Evolutionary conservation across 2,113 vertebrate species (phyloP), one percentile per base, ranked within the genome.

Genomic region (Mastomys coucha): DNA sequence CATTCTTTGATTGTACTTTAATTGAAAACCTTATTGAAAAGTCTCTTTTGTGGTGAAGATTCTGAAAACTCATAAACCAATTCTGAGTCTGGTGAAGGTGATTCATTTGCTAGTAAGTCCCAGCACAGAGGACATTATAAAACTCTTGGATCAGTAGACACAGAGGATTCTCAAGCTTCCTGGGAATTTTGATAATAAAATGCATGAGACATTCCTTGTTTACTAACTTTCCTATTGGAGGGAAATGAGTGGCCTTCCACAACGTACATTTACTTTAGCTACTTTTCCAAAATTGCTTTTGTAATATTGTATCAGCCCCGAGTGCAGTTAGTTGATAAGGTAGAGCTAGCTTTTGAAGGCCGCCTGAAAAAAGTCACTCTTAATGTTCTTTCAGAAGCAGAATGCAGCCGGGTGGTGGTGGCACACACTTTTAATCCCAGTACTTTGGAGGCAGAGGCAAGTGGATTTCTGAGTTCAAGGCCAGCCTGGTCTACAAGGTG

Each of bases 1-100:
- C 3, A 73, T 51, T 91, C 81, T 95, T 93, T 95, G 81, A 81
- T 95, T 88, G 90, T 96, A 81, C 80, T 95, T 89, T 87, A 88
- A 76, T 70, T 81, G 67, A 96, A 96, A 65, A 69, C 89, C 42
- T 80, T 90, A 80, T 9, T 88, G 75, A 88, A 91, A 65, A 92
- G 33, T 88, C 91, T 16, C 93, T 95, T 88, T 53, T 90, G 10
- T 69, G 17, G 1, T 56, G 28, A 53, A 91, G 8, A 92, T 93
- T 39, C 33, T 67, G 51, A 85, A 92, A 89, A 76, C 63, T 56
- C 93, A 90, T 80, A 81, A 90, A 94, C 36, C 22, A 88, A 82
- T 42, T 90, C 31, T 31, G 73, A 96, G 45, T 26, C 6, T 72
- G 4, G 3, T 49, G 2, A 82, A 39, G 92, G 89, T 45, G 93